Evolutionary conservation across 2,888 invertebrate genomes (phyloP).

Genomic region (Xestoiulus laeticollis): DNA sequence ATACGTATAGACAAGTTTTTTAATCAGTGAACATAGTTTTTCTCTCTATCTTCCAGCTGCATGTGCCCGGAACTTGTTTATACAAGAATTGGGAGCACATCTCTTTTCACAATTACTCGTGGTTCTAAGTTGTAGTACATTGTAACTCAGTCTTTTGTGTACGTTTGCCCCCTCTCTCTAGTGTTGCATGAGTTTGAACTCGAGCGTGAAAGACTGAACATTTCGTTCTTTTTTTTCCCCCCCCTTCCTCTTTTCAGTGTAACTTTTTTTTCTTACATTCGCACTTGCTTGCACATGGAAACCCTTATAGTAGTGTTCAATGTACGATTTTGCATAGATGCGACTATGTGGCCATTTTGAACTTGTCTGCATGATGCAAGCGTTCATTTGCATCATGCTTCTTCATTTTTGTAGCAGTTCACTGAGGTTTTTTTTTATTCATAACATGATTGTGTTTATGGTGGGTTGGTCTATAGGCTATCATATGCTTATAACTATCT

Average conservation of each 20-base stretch:
- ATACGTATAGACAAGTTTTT: neutral
- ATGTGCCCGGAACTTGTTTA: neutral
- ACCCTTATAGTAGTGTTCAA: neutral
- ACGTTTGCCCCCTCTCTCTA: constrained; percentile 14
- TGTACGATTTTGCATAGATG: neutral
- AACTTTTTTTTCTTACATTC: neutral
- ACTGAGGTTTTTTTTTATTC: neutral
- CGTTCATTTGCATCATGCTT: neutral
- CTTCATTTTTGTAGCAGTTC: neutral
- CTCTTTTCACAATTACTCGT: constrained; percentile 20
- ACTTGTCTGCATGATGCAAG: constrained; percentile 6
- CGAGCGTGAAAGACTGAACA: constrained; percentile 14
- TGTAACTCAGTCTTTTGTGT: constrained; percentile 23
- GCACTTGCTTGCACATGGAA: constrained; percentile 16
- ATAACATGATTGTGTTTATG: neutral
- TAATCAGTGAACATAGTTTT: neutral
- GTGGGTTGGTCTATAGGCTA: neutral
- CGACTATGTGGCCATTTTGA: neutral
- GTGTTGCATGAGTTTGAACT: constrained; percentile 36
- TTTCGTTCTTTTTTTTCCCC: neutral
- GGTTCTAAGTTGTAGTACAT: constrained; percentile 11
- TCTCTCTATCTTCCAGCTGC: neutral
- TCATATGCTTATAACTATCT: no score
- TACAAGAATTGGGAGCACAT: neutral
- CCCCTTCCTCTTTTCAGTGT: neutral